Base-by-base conservation (phyloP, 2,888 invertebrate genomes). In the Drosophila affinis region DNA sequence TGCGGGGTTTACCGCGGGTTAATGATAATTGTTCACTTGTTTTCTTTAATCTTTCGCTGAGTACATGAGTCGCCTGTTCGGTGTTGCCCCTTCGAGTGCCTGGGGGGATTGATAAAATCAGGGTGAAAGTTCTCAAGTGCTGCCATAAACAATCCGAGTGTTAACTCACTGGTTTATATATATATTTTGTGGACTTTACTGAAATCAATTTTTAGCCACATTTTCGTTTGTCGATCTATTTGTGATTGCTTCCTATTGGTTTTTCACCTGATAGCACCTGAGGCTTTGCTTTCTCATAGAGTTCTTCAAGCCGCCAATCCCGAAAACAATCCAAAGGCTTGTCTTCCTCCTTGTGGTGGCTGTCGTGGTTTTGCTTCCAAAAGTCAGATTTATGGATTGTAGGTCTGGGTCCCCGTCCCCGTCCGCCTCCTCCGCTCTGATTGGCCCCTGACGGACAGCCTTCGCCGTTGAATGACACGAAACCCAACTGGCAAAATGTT, bases 71-170 rank as follows among this genome's bases (percentile, higher is more conserved):
- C 14, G 39, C 51, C n/a, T 57, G 18, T 21, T 21, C 21, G 21
- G 3, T 21, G 21, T 56, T 12, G 56, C 45, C 18, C 6, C n/a
- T 6, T 51, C 18, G 62, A 61, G 55, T 61, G 52, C 51, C 32
- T 3, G 46, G 18, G 21, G 21, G 55, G 53, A 58, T 70, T 70
- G 71, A 70, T 61, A 55, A 70, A 70, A 61, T 70, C 70, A 71
- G 71, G 61, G 71, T 70, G 70, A 70, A 67, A 67, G 68, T 67
- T 45, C 49, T 56, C 69, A 18, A 69, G 69, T 69, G 46, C 47
- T 21, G 58, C 58, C 69, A 44, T 53, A 69, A 69, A 58, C 14
- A 6, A 39, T 6, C 5, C 14, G 14, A 14, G 39, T 51, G 68
- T 39, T 57, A 67, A 67, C 57, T 67, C 34, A 46, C 51, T 67